Percentiles rank a stretch among this genome's conserved stretches.
Evolutionary conservation across 2,888 invertebrate genomes (phyloP).

Genomic region (Hemistola chrysoprasaria): DNA sequence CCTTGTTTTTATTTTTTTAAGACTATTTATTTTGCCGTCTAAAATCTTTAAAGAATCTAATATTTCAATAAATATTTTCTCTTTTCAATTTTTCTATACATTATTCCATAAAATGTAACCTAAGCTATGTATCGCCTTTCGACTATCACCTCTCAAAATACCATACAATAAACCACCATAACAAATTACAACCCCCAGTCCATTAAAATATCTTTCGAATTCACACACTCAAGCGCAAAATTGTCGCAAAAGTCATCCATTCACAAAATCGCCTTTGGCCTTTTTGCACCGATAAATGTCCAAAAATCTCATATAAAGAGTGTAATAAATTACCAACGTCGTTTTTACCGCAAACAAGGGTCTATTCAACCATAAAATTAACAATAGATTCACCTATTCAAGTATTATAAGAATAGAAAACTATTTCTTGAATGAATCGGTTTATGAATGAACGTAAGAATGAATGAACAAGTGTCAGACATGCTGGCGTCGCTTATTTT

Average conservation of each 20-base stretch:
- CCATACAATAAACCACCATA: background rate
- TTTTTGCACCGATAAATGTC: conserved; percentile 15
- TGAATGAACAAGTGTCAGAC: conserved; percentile 41
- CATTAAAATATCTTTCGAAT: conserved; percentile 27
- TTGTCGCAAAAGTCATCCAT: conserved; percentile 20
- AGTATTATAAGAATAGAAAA: conserved; percentile 24
- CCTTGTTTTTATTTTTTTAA: too few relatives aligned
- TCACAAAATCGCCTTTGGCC: conserved; percentile 4
- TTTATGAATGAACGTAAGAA: conserved; percentile 40
- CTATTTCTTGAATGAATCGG: conserved; percentile 22
- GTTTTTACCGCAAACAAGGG: conserved; percentile 46
- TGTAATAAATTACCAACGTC: conserved; percentile 46
- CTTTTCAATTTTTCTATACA: too few relatives aligned
- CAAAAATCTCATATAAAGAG: conserved; percentile 24
- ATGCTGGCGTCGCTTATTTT: conserved; percentile 41
- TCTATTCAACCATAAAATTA: conserved; percentile 28
- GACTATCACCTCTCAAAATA: background rate
- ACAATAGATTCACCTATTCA: conserved; percentile 30
- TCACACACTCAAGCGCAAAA: conserved; percentile 29
- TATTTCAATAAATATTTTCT: too few relatives aligned
- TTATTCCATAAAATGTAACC: too few relatives aligned
- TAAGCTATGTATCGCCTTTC: too few relatives aligned
- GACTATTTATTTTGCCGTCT: too few relatives aligned
- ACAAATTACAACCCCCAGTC: conserved; percentile 5
- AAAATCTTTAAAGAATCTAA: too few relatives aligned